A percentile compares a stretch with the other conserved stretches of the same genome.
Conservation (phyloP, 1,140 invertebrate genomes). For the Ganaspis sp. region DNA sequence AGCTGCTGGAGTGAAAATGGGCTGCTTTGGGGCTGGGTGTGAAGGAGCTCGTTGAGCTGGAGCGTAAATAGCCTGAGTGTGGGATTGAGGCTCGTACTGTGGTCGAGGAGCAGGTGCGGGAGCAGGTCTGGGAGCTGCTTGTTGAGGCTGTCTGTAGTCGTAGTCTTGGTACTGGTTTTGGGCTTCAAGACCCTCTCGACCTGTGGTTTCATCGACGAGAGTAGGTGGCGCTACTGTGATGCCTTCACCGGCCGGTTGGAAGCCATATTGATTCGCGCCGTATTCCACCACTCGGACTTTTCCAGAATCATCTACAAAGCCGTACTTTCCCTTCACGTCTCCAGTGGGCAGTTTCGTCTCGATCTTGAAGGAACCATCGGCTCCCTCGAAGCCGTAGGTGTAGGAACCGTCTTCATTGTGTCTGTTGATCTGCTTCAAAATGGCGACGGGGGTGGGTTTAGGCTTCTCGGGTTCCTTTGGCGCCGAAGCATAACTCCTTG, state of each 20-base stretch:
- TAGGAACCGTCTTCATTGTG: conserved; percentile 92
- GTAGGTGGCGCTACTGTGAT: conserved; percentile 90
- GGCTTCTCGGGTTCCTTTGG: conserved; percentile 71
- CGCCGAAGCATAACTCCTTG: conserved; percentile 69
- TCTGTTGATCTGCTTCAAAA: conserved; percentile 90
- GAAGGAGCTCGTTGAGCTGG: conserved; percentile 47
- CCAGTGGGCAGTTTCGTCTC: conserved; percentile 87
- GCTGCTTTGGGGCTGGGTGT: conserved; percentile 47
- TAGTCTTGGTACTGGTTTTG: conserved; percentile 67
- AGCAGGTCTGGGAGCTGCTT: conserved; percentile 58
- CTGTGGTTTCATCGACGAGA: conserved; percentile 83
- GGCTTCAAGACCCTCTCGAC: conserved; percentile 74
- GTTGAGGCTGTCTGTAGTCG: conserved; percentile 54
- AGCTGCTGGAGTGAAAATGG: conserved; percentile 63
- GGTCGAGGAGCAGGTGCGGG: conserved; percentile 46
- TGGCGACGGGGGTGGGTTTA: conserved; percentile 84
- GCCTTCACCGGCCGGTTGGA: conserved; percentile 90
- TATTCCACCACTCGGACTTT: conserved; percentile 91
- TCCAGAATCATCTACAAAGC: conserved; percentile 89
- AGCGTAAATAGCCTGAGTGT: conserved; percentile 68
- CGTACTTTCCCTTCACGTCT: conserved; percentile 90
- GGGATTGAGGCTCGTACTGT: conserved; percentile 60
- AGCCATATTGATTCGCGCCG: conserved; percentile 90
- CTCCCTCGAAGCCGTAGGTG: conserved; percentile 91
- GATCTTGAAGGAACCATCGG: conserved; percentile 90